These are phyloP conservation scores for Coptodon rendalli DNA, from an alignment of 2,113 vertebrate genomes.

Conservation along the genomic window DNA sequence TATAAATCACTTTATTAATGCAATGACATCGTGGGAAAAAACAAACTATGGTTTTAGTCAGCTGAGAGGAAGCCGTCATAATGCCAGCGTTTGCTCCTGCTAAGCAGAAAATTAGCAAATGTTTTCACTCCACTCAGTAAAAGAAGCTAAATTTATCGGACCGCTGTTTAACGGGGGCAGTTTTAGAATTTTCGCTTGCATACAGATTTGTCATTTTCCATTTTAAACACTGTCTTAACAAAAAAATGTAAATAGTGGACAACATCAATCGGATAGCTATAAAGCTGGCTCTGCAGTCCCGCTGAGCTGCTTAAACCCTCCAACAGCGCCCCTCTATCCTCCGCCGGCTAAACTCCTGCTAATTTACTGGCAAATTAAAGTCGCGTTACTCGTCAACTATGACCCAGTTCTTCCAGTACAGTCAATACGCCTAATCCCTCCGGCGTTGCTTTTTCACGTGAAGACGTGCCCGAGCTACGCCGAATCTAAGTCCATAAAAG, in stretches of 20 bases:
- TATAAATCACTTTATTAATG: neutral
- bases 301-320: neutral
- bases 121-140: neutral
- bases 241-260: neutral
- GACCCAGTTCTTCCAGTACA: neutral
- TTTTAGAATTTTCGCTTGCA: neutral
- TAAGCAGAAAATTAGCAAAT: neutral
- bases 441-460: neutral
- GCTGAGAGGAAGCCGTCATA: neutral
- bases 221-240: neutral
- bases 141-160: neutral
- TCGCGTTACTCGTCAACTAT: neutral
- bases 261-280: neutral
- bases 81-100: neutral
- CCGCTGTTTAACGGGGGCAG: neutral
- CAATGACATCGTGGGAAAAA: neutral
- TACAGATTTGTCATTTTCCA: neutral
- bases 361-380: neutral
- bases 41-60: neutral
- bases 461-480: rapidly evolving
- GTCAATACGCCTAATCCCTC: neutral
- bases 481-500: neutral
- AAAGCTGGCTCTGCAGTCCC: neutral
- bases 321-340: neutral
- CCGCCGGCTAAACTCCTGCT: neutral